phyloP scores from a whole-genome alignment of 2,888 invertebrate genomes.

The Halocaridina rubra region DNA sequence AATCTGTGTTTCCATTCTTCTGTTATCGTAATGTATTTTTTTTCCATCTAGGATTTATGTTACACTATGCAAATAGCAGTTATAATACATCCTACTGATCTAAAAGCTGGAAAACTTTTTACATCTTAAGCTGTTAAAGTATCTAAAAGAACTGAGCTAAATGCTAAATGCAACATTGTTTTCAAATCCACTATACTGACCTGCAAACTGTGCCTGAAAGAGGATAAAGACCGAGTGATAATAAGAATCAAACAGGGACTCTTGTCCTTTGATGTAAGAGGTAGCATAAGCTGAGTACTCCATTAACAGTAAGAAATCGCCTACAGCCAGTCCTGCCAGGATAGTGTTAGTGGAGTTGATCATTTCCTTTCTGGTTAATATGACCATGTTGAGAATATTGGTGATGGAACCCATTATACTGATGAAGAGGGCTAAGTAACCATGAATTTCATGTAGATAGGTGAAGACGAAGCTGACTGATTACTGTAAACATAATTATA shows the following conservation, averaged over 20 bases:
- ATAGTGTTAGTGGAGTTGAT: conserved; percentile 91
- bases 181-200: no score
- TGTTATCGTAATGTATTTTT: no score
- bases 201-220: conserved; percentile 91
- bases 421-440: conserved; percentile 85
- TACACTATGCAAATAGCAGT: no score
- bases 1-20: no score
- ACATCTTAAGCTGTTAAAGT: no score
- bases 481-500: not conserved
- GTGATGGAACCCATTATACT: conserved; percentile 91
- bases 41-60: no score
- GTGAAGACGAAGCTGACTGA: not conserved
- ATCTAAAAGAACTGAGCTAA: no score
- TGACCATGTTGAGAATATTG: conserved; percentile 91
- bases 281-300: conserved; percentile 92
- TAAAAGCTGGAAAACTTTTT: no score
- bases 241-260: conserved; percentile 72
- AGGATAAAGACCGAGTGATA: conserved; percentile 85
- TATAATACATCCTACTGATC: no score
- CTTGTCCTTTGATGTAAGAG: conserved; percentile 75
- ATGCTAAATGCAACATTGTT: no score
- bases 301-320: conserved; percentile 90
- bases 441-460: conserved; percentile 74
- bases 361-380: conserved; percentile 91
- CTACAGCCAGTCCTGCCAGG: conserved; percentile 88